These are phyloP conservation scores for Gymnobelideus leadbeateri DNA, from an alignment of 2,113 vertebrate species.

Conservation along the genomic window DNA sequence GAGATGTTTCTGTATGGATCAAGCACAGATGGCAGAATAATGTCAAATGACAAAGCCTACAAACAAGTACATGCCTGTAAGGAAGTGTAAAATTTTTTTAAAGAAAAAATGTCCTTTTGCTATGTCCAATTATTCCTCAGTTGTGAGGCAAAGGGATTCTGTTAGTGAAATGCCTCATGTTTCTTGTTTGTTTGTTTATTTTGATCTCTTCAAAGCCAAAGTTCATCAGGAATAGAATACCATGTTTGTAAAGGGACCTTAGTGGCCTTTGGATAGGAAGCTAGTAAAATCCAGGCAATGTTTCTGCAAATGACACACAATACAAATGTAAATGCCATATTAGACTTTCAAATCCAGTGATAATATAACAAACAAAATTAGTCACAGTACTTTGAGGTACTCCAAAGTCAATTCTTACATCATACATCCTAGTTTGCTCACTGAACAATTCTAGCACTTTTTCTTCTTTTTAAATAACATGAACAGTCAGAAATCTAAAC, in stretches of 20 bases:
- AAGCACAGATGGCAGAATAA: constrained; percentile 40
- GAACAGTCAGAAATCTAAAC: neutral
- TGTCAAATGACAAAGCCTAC: constrained; percentile 43
- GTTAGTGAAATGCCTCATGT: constrained; percentile 1
- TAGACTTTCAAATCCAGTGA: constrained; percentile 74
- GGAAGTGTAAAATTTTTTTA: constrained; percentile 46
- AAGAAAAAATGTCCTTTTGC: constrained; percentile 38
- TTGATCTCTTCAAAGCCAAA: constrained; percentile 24
- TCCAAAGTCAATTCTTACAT: neutral
- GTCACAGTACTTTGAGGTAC: constrained; percentile 26
- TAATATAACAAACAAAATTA: constrained; percentile 62
- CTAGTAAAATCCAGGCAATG: constrained; percentile 47
- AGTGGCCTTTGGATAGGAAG: constrained; percentile 56
- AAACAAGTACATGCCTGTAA: neutral
- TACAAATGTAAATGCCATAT: constrained; percentile 55
- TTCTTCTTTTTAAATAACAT: constrained; percentile 43
- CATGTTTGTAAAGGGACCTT: neutral
- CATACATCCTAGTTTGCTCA: constrained; percentile 17
- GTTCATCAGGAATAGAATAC: constrained; percentile 33
- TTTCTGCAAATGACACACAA: constrained; percentile 54
- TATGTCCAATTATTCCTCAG: constrained; percentile 46
- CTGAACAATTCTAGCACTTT: constrained; percentile 12
- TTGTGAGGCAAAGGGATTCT: constrained; percentile 39
- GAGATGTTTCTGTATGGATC: constrained; percentile 41
- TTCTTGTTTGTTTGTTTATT: neutral